Evolutionary conservation across 2,888 invertebrate species (phyloP), one percentile per base, ranked within the genome.

Genomic region (Sarcophaga variegata): DNA sequence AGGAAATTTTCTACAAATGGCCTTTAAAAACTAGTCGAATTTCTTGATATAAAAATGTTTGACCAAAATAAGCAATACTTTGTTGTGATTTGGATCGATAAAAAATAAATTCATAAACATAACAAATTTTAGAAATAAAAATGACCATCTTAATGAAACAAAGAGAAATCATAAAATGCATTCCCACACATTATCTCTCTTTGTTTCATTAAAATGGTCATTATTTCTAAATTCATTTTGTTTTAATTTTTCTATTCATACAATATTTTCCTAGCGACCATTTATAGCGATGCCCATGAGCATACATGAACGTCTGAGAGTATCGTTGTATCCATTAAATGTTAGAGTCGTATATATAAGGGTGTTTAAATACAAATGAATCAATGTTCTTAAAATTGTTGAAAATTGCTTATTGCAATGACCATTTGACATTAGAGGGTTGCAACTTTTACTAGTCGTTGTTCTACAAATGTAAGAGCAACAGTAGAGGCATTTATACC

Each of bases 391-490:
- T 22, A 62, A 87, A 70, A 81, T 79, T 86, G 66, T 59, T 54
- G 25, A 72, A 59, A 77, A 72, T 63, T 80, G 63, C 64, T 78
- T 69, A 81, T 74, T 79, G 84, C 81, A 76, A 79, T 87, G 81
- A 84, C 87, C 84, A 84, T 84, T 84, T 84, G 79, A 84, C 83
- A 84, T 82, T 84, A 76, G 78, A 81, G 83, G 79, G 78, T 83
- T 66, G 81, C 47, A 71, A 71, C 47, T 71, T 14, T 69, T 79
- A 8, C 25, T 37, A 27, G 59, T 45, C 54, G 59, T 66, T 20
- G 64, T 76, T 64, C 47, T n/a, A 72, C 70, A 74, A 37, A 60
- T 80, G 71, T 25, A 81, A 66, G 49, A 62, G 67, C 69, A 81
- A 77, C 75, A 60, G 47, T 70, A 59, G 60, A 62, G n/a, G 25